Evolutionary conservation across 2,113 vertebrate species (phyloP).

Genomic region (Polypterus bichir): DNA sequence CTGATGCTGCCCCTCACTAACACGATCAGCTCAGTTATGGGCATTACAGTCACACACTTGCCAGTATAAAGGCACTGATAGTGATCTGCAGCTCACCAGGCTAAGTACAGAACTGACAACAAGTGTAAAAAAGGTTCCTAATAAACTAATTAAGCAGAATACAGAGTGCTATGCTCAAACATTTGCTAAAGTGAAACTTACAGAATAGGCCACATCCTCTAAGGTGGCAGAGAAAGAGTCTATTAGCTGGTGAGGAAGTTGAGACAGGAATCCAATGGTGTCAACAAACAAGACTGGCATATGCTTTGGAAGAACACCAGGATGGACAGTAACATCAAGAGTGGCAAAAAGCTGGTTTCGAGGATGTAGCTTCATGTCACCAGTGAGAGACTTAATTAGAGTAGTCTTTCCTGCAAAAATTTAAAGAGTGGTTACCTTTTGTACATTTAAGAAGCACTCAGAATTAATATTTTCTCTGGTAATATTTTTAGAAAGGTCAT

Average conservation of each 20-base stretch:
- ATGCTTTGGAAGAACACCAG: constrained; percentile 59
- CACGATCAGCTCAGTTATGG: no score
- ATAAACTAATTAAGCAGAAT: no score
- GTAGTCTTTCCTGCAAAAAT: constrained; percentile 73
- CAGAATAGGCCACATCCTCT: constrained; percentile 75
- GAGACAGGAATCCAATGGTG: constrained; percentile 88
- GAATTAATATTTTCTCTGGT: no score
- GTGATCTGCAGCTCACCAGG: no score
- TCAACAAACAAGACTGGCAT: constrained; percentile 74
- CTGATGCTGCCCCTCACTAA: no score
- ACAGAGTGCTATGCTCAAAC: no score
- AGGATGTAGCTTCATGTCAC: constrained; percentile 57
- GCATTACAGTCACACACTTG: not conserved
- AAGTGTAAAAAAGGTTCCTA: no score
- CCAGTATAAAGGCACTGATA: not conserved
- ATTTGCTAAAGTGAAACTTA: constrained; percentile 30
- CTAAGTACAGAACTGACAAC: no score
- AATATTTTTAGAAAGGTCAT: no score
- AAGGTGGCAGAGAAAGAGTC: constrained; percentile 82
- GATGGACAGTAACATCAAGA: constrained; percentile 77
- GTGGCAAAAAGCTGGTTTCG: constrained; percentile 81
- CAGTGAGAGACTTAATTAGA: constrained; percentile 77
- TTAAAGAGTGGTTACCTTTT: no score
- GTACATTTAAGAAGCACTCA: no score
- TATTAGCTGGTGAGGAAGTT: constrained; percentile 79